Base-by-base conservation (phyloP, 2,113 vertebrate genomes). In the Tupaia chinensis region DNA sequence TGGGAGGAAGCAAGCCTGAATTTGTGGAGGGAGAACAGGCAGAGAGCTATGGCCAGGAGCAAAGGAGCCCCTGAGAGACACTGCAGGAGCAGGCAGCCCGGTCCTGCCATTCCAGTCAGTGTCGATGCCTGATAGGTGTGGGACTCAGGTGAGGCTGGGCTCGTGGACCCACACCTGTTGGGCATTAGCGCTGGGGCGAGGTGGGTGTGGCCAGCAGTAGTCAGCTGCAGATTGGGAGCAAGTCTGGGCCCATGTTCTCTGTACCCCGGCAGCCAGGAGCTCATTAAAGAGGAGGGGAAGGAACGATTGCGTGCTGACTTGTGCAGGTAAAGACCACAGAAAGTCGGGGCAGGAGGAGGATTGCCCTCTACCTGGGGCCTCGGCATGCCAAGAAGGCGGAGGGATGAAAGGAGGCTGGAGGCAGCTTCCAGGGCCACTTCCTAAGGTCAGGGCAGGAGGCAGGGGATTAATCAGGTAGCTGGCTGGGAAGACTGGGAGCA, bases 271-370 rank as follows among this genome's bases (percentile, higher is more conserved):
- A 97, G 94, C 96, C 95, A 96, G 68, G 63, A 73, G 79, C 96
- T 97, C 93, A 91, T 97, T 97, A 97, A 92, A 93, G 61, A 91
- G 96, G 95, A 96, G 70, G 89, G 66, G 82, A 96, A 78, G 20
- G 83, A 96, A 83, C 91, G 93, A 97, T 97, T 97, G 96, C 9
- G 0, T 23, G 78, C 78, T 80, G 89, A 81, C 76, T 97, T 96
- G 94, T 95, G 91, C 96, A 86, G 91, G 78, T 53, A 95, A 86
- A 84, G 88, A 32, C 81, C 89, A 54, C 0, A 22, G 91, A 58
- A 65, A 68, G 16, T 11, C 56, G 87, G 66, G 73, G 53, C 32
- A 23, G 25, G 87, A 23, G 34, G 15, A 44, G 5, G 12, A 22
- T 15, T 9, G 19, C 20, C 68, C 29, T 89, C 34, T 34, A 20